Conservation (phyloP, 2,888 invertebrate species). For the Cantharis rustica region DNA sequence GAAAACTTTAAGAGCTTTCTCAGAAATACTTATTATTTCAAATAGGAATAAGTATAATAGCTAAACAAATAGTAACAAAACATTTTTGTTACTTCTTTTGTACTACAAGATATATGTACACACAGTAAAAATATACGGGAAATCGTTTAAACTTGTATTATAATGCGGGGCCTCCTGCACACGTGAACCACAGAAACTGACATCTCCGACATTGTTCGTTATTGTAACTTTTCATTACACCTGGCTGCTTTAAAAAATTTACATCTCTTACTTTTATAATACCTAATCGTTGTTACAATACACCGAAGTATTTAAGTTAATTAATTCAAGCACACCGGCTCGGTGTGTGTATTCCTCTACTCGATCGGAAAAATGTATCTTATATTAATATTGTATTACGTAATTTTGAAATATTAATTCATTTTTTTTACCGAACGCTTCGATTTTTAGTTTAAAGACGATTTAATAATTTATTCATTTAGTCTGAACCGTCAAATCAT, state of each 20-base stretch:
- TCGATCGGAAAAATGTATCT: neutral
- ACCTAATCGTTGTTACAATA: neutral
- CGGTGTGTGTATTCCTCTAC: neutral
- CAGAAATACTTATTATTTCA: too few relatives aligned
- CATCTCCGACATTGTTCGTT: conserved; percentile 27
- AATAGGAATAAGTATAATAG: too few relatives aligned
- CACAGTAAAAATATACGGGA: conserved; percentile 8
- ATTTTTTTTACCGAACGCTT: neutral
- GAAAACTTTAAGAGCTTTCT: too few relatives aligned
- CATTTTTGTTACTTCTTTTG: neutral
- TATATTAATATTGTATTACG: neutral
- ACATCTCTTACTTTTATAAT: conserved; percentile 13
- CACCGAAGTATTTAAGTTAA: neutral
- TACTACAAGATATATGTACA: neutral
- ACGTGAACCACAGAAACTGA: conserved; percentile 26
- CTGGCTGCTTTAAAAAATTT: conserved; percentile 21
- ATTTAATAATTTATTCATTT: neutral
- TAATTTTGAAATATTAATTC: neutral
- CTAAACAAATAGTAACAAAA: neutral
- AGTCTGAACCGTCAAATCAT: neutral
- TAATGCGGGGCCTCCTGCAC: conserved; percentile 34
- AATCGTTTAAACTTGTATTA: conserved; percentile 1
- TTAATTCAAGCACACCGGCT: neutral
- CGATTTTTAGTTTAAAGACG: neutral
- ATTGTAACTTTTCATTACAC: conserved; percentile 31